These are phyloP conservation scores for Amia ocellicauda DNA, from an alignment of 2,113 vertebrate species.

Conservation along the genomic window DNA sequence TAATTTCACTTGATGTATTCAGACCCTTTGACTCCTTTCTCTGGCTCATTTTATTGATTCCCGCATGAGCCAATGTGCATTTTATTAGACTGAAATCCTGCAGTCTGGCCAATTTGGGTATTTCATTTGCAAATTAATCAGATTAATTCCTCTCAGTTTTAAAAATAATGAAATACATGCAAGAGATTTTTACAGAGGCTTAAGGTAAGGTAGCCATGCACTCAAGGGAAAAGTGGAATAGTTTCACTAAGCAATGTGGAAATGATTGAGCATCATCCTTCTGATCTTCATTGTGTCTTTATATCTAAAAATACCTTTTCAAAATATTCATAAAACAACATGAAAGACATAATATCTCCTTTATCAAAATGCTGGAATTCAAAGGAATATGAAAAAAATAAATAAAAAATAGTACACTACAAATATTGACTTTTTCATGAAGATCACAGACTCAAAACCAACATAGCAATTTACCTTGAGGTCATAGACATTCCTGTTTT, in stretches of 20 bases:
- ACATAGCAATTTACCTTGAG: too few relatives aligned
- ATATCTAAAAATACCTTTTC: slow-evolving; percentile 8
- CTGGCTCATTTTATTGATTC: not conserved
- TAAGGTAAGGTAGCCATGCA: not conserved
- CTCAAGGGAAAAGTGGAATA: not conserved
- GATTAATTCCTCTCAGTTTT: not conserved
- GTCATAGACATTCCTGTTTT: too few relatives aligned
- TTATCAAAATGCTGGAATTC: too few relatives aligned
- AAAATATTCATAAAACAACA: not conserved
- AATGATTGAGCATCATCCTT: not conserved
- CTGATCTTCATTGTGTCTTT: not conserved
- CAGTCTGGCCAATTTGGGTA: slow-evolving; percentile 3
- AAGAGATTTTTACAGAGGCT: not conserved
- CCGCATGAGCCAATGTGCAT: not conserved
- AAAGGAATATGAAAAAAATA: too few relatives aligned
- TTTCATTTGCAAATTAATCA: slow-evolving; percentile 1
- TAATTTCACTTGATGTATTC: slow-evolving; percentile 4
- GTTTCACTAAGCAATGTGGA: not conserved
- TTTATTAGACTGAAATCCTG: not conserved
- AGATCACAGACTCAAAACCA: too few relatives aligned
- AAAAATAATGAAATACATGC: not conserved
- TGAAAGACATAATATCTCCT: too few relatives aligned
- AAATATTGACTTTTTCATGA: too few relatives aligned
- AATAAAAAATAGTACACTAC: too few relatives aligned
- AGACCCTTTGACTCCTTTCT: slow-evolving; percentile 5